phyloP scores from a whole-genome alignment of 2,888 invertebrate species.

The Cephus nigrinus region DNA sequence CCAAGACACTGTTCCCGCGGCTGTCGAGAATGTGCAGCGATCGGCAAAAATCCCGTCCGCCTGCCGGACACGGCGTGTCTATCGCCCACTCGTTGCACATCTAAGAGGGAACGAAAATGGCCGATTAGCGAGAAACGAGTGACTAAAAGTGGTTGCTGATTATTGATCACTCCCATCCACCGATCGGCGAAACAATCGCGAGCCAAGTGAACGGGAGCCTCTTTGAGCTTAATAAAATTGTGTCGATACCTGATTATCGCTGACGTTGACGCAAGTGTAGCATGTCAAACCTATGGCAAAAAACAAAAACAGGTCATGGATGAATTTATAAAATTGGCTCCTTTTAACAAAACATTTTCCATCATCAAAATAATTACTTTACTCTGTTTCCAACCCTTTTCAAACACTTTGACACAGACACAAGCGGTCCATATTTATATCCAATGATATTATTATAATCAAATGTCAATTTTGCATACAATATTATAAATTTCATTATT shows the following conservation, averaged over 20 bases:
- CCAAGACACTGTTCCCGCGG: constrained; percentile 72
- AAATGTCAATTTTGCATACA: too few species aligned
- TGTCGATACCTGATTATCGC: constrained; percentile 69
- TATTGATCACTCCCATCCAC: background rate
- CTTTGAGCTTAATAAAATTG: background rate
- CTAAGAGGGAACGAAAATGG: constrained; percentile 38
- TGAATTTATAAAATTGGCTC: background rate
- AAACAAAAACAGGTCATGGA: constrained; percentile 28
- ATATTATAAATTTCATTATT: too few species aligned
- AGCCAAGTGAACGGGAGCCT: background rate
- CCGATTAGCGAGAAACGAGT: background rate
- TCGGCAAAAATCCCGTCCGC: constrained; percentile 73
- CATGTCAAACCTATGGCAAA: constrained; percentile 67
- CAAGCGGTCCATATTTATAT: too few species aligned
- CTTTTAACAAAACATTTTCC: background rate
- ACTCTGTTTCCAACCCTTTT: background rate
- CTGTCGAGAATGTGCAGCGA: constrained; percentile 75
- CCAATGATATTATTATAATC: too few species aligned
- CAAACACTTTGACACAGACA: too few species aligned
- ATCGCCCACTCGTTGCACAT: constrained; percentile 75
- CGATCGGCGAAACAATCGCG: background rate
- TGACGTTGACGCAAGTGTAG: constrained; percentile 75
- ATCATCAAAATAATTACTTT: background rate
- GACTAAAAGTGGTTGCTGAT: background rate
- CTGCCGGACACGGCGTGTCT: constrained; percentile 72